Conservation (phyloP, 64 coral and sea anemone genomes). For the Platygyra sinensis region DNA sequence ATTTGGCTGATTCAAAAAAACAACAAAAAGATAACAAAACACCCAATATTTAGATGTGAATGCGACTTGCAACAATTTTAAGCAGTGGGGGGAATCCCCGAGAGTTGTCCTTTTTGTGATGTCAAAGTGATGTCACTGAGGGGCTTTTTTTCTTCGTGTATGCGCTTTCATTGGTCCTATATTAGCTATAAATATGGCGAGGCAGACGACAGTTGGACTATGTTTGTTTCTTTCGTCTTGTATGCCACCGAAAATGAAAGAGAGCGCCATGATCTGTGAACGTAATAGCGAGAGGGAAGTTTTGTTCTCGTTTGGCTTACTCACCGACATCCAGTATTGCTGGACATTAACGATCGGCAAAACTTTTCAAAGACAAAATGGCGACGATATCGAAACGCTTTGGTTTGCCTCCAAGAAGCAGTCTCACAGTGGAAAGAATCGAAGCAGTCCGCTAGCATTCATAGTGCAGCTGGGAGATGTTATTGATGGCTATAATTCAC, state of each 20-base stretch:
- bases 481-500: constrained; percentile 76
- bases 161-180: no score
- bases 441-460: constrained; percentile 33
- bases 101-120: no score
- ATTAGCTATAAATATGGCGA: not conserved
- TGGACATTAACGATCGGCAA: constrained; percentile 55
- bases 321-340: constrained; percentile 81
- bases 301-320: constrained; percentile 74
- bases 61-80: no score
- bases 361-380: constrained; percentile 44
- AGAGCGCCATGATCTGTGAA: not conserved
- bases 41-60: no score
- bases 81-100: no score
- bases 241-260: no score
- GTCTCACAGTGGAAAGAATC: constrained; percentile 58
- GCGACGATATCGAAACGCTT: constrained; percentile 68
- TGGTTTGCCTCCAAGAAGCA: constrained; percentile 39
- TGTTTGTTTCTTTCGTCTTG: not conserved
- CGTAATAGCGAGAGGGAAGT: not conserved
- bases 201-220: not conserved
- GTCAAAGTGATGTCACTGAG: no score
- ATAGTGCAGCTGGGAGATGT: constrained; percentile 85
- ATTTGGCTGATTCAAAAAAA: no score
- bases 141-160: no score
- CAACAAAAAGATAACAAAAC: no score